Base-by-base conservation (phyloP, 2,888 invertebrate genomes). In the Epinotia brunnichana region DNA sequence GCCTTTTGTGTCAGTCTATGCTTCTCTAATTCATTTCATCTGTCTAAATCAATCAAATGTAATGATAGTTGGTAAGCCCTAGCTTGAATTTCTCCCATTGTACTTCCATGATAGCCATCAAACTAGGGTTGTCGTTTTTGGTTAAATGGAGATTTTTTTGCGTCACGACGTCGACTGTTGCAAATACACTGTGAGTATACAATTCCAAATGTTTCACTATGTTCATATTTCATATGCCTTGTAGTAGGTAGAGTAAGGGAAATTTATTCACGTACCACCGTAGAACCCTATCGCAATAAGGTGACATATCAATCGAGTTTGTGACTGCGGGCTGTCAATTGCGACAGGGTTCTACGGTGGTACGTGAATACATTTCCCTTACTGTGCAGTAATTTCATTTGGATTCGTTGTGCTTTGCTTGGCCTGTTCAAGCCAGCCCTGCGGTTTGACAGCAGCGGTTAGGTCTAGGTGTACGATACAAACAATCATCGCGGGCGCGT, bases 11-110 rank as follows among this genome's bases (percentile, higher is more conserved):
- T 77, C 78, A 75, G 78, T 74, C 74, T 73, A 77, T 75, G 74
- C 76, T 75, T 77, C 78, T 80, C 79, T 83, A 81, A 83, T 85
- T 84, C 81, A 83, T 84, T 83, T 77, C 80, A 80, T 82, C 79
- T 80, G 80, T 85, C 80, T 82, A 79, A 83, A 86, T 85, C 83
- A 84, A 86, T 83, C 82, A 84, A 75, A 71, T 70, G 78, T 86
- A 85, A 85, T 86, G 81, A 81, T 82, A 78, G 48, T 48, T 51
- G 48, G 79, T 81, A 80, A 77, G 79, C 79, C 80, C 78, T 81
- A 79, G 77, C 79, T 79, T 75, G 79, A 82, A 81, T 85, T 83
- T 87, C 85, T 83, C 83, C 79, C 70, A 81, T 82, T 83, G 79
- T 79, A 80, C 69, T 77, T 78, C 82, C 78, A 79, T 82, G 82